These are phyloP conservation scores for Atlantisia rogersi DNA, from an alignment of 2,113 vertebrate species.

Conservation along the genomic window DNA sequence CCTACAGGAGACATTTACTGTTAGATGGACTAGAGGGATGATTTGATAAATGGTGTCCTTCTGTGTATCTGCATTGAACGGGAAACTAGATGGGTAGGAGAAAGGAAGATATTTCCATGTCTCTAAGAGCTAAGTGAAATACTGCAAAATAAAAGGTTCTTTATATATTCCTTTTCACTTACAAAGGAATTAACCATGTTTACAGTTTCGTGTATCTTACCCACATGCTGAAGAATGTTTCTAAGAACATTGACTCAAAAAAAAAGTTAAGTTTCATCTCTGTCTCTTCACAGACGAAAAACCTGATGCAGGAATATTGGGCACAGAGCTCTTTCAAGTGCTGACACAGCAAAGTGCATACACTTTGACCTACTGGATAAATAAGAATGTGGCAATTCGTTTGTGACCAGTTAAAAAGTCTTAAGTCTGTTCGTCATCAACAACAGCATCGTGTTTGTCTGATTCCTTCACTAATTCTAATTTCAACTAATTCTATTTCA, in stretches of 20 bases:
- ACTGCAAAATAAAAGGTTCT: neutral
- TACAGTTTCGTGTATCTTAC: neutral
- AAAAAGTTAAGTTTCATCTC: neutral
- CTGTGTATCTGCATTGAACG: neutral
- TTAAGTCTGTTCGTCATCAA: neutral
- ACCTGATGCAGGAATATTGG: neutral
- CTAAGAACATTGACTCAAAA: neutral
- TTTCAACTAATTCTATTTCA: neutral
- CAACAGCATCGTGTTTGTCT: neutral
- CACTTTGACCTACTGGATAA: neutral
- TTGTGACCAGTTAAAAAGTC: neutral
- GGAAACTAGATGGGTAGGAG: neutral
- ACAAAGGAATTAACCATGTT: neutral
- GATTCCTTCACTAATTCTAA: neutral
- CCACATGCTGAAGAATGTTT: neutral
- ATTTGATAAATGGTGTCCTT: neutral
- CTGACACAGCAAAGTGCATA: neutral
- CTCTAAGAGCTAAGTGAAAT: neutral
- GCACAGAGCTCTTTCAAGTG: neutral
- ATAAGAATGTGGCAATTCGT: neutral
- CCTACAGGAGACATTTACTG: neutral
- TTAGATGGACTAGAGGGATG: neutral
- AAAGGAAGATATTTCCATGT: neutral
- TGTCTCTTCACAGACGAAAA: neutral
- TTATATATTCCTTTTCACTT: neutral